Conservation (phyloP, 2,113 vertebrate species). For the Daubentonia madagascariensis region DNA sequence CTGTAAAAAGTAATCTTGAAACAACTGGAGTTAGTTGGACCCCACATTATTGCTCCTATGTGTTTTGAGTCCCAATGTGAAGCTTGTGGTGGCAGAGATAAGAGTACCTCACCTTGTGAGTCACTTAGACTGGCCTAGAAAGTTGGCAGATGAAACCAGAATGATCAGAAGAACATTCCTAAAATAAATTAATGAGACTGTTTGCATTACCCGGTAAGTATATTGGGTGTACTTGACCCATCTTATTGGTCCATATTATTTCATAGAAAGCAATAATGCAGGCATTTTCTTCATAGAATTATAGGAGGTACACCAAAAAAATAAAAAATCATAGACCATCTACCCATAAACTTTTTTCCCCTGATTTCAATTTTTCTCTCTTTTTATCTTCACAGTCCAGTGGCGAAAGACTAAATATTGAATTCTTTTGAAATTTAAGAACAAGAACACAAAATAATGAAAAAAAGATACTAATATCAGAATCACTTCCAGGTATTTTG, state of each 20-base stretch:
- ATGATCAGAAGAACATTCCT: not conserved
- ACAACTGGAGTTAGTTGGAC: not conserved
- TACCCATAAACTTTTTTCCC: not conserved
- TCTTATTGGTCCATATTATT: not conserved
- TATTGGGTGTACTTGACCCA: not conserved
- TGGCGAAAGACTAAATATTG: not conserved
- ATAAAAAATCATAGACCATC: not conserved
- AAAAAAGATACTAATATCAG: not conserved
- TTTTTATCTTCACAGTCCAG: not conserved
- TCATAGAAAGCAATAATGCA: not conserved
- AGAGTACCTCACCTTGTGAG: not conserved
- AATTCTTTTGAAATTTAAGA: not conserved
- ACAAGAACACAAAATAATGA: not conserved
- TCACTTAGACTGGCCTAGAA: not conserved
- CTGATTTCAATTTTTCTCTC: not conserved
- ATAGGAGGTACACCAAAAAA: not conserved
- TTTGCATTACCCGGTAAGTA: not conserved
- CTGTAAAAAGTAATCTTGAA: slow-evolving; percentile 31
- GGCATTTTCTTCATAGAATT: not conserved
- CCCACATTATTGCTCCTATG: not conserved
- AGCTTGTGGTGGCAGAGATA: not conserved
- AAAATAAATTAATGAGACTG: not conserved
- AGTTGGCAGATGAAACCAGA: not conserved
- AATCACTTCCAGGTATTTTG: not conserved
- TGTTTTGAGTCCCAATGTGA: not conserved